Evolutionary conservation across 1,140 invertebrate species (phyloP), one percentile per base, ranked within the genome.

Genomic region (Linepithema humile): DNA sequence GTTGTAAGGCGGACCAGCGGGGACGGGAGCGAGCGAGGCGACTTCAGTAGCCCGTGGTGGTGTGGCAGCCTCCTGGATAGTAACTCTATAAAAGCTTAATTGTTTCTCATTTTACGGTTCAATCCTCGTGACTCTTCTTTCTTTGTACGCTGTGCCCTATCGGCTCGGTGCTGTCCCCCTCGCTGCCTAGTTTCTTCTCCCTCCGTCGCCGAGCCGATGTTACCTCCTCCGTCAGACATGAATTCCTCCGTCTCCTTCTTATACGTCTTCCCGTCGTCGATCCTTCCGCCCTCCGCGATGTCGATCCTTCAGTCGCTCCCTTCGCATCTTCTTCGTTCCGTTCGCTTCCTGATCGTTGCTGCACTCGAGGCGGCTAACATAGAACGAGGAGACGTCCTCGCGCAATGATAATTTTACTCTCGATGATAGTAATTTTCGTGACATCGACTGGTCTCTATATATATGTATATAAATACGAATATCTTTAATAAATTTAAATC

Each of bases 41-140:
- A 59, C 74, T 77, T 60, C 43, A 55, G 60, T 57, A 53, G 82
- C 80, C 74, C 50, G 57, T 82, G 62, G 38, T 53, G 75, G 75
- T 40, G 57, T 82, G 62, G 38, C 62, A 83, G 75, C 83, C 91
- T 85, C 83, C 84, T 72, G 86, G 84, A 91, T 92, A 90, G 87
- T 90, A 91, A 91, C 89, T 92, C 91, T 92, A 91, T 92, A 91
- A 92, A 93, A 92, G 90, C 87, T 93, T 92, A 93, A 93, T 93
- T 92, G 92, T 91, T 93, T 92, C 90, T 93, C 91, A 90, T 91
- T 92, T 93, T 92, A 92, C 90, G 91, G 87, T 91, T 92, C 92
- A 90, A 92, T 93, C 90, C 40, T 85, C 69, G 86, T 84, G 72
- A 85, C 82, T 91, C 43, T 83, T 83, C 83, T 88, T 83, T 88